Evolutionary conservation across 2,888 invertebrate genomes (phyloP), one percentile per base, ranked within the genome.

Genomic region (Nebria salina): DNA sequence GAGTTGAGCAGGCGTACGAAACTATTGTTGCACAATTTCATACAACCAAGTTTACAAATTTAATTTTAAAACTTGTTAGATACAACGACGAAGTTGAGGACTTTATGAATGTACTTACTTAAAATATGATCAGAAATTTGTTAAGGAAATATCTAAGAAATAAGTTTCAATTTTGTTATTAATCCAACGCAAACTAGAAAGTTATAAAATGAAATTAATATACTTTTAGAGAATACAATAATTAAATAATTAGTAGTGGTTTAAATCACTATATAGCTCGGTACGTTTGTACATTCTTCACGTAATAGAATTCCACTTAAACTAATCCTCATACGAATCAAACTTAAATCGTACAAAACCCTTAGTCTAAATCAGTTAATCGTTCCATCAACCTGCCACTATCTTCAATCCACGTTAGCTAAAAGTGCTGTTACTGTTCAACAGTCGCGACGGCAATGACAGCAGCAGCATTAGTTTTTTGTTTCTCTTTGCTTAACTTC

Each of bases 401-500:
- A 20, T 43, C 9, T 6, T 43, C 43, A 43, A 6, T 8, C 43
- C 9, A 43, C 7, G 6, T 43, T 43, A 8, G 43, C 9, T 43
- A 13, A 54, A 34, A 34, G 34, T 34, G 34, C 34, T 34, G 34
- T 9, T 73, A 26, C 5, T 73, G 74, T 25, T 79, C 79, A 41
- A 79, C 79, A 8, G 79, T 68, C 7, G 79, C 79, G 1, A 70
- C 34, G 34, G 34, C 34, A 34, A 34, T 34, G 5, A 34, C 34
- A 34, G 68, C 65, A 20, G 77, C 41, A 13, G 64, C 64, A 13
- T 8, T 70, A 70, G 25, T 70, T 25, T 70, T 70, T 85, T 83
- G 85, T 83, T 82, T 84, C 80, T 81, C 83, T 83, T 76, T 76
- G 82, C 79, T 82, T 76, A 76, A 73, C 65, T 82, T 82, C 20